Percentiles rank a stretch among this genome's conserved stretches.
These are phyloP conservation scores for Catalaphyllia jardinei DNA, from an alignment of 64 coral and sea anemone genomes.

Conservation along the genomic window DNA sequence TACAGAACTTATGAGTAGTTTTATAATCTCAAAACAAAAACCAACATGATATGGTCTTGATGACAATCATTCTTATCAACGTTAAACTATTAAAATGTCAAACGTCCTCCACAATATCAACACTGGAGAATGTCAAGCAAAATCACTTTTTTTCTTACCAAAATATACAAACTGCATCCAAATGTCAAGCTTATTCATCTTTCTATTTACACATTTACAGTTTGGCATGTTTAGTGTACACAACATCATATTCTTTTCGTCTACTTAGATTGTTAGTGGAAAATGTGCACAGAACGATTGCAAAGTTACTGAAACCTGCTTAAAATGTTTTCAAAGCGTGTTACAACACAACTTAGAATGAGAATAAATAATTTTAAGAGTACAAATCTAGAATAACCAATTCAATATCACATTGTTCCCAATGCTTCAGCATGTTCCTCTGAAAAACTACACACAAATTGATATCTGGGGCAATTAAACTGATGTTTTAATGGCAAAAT, in stretches of 20 bases:
- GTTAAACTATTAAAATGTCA: not conserved
- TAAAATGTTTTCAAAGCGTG: too few species aligned
- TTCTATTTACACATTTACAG: slow-evolving; percentile 30
- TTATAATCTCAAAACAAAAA: not conserved
- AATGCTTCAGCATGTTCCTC: too few species aligned
- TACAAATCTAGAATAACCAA: too few species aligned
- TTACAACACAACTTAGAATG: too few species aligned
- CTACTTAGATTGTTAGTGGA: not conserved
- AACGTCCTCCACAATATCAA: not conserved
- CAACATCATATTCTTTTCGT: not conserved
- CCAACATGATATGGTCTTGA: not conserved
- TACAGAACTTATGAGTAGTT: not conserved
- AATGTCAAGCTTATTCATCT: not conserved
- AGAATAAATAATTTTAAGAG: too few species aligned
- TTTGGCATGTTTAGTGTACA: not conserved
- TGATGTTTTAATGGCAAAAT: too few species aligned
- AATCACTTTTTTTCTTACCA: slow-evolving; percentile 23
- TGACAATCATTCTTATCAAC: not conserved
- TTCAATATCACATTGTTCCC: too few species aligned
- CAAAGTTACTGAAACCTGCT: too few species aligned
- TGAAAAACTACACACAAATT: too few species aligned
- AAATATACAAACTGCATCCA: slow-evolving; percentile 40
- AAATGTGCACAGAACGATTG: too few species aligned
- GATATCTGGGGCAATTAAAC: too few species aligned
- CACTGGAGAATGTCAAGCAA: not conserved